These are phyloP conservation scores for Acleris holmiana DNA, from an alignment of 2,888 invertebrate genomes.

Conservation along the genomic window DNA sequence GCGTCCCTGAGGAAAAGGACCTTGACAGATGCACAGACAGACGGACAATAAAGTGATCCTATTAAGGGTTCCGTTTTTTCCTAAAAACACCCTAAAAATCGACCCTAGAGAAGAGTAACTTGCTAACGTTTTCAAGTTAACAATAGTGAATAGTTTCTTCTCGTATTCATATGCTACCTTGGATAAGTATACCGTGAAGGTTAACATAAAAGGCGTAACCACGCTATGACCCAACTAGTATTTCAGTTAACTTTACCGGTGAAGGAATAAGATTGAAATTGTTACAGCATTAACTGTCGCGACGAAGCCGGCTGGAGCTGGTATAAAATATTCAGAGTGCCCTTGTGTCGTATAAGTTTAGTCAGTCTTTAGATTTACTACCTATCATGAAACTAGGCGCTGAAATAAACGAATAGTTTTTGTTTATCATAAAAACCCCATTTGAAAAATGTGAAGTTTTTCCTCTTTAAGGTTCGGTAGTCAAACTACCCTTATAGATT, in stretches of 20 bases:
- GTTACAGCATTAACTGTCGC: background rate
- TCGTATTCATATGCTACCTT: slow-evolving; percentile 4
- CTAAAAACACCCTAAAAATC: no score
- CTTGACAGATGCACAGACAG: no score
- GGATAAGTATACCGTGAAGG: slow-evolving; percentile 16
- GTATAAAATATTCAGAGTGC: slow-evolving; percentile 27
- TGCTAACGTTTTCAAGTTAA: no score
- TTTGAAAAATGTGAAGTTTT: no score
- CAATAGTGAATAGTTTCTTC: background rate
- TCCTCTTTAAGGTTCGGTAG: no score
- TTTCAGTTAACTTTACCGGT: background rate
- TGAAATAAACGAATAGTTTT: background rate
- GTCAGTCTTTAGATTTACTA: slow-evolving; percentile 6
- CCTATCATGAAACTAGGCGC: background rate
- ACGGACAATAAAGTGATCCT: no score
- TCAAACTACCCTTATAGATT: no score
- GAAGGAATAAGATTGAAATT: slow-evolving; percentile 12
- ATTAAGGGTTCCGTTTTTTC: no score
- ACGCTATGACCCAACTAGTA: background rate
- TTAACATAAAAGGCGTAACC: slow-evolving; percentile 9
- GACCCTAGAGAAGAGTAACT: no score
- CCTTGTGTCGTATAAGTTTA: slow-evolving; percentile 21
- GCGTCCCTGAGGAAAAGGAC: no score
- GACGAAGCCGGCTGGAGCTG: background rate
- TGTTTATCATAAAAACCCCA: no score